phyloP scores from a whole-genome alignment of 2,888 invertebrate species.

The Dilophus febrilis region DNA sequence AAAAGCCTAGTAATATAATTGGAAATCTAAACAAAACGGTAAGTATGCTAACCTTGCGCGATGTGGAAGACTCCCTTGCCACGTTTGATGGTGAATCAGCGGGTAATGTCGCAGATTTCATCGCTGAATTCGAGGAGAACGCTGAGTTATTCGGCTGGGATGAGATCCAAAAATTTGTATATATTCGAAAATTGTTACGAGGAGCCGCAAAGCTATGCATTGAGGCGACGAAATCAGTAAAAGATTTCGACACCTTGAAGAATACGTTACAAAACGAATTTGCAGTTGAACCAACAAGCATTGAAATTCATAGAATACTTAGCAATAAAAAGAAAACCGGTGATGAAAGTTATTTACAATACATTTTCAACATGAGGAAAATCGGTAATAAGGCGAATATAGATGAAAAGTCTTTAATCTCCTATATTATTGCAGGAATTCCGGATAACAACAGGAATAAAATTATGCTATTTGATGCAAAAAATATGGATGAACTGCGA shows the following conservation, averaged over 20 bases:
- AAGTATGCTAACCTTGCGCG: no score
- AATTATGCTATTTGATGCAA: conserved; percentile 3
- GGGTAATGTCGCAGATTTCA: no score
- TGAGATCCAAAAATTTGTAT: conserved; percentile 7
- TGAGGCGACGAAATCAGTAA: neutral
- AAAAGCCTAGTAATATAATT: no score
- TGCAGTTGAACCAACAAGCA: conserved; percentile 1
- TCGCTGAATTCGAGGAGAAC: no score
- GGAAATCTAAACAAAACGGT: no score
- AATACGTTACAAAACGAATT: conserved; percentile 5
- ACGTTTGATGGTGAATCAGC: no score
- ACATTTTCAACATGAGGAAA: conserved; percentile 8
- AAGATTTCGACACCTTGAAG: conserved; percentile 4
- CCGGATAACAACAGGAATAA: conserved; percentile 6
- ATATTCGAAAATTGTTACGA: conserved; percentile 7
- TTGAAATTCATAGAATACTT: conserved; percentile 6
- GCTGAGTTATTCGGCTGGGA: conserved; percentile 3
- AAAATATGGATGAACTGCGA: neutral
- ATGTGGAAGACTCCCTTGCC: no score
- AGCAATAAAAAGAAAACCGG: conserved; percentile 4
- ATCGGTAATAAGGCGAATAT: conserved; percentile 6
- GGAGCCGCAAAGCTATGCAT: conserved; percentile 6
- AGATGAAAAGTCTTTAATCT: conserved; percentile 8
- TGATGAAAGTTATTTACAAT: conserved; percentile 6
- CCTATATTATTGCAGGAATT: conserved; percentile 7